Percentiles rank a stretch among this genome's conserved stretches.
These are phyloP conservation scores for Neolamprologus sp. DNA, from an alignment of 2,113 vertebrate species.

Conservation along the genomic window DNA sequence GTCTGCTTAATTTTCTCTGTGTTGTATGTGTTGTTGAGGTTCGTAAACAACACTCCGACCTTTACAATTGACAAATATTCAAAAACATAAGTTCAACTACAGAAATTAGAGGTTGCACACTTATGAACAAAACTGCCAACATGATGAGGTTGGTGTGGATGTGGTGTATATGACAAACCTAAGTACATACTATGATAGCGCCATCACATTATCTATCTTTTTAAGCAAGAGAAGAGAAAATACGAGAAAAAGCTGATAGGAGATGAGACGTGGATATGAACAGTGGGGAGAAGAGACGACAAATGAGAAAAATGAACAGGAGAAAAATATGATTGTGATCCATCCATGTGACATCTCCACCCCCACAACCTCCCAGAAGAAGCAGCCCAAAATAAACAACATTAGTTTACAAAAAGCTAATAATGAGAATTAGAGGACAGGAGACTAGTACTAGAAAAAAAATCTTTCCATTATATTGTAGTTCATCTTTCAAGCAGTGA, in stretches of 20 bases:
- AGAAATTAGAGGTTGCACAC: not conserved
- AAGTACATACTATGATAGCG: not conserved
- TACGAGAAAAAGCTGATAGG: not conserved
- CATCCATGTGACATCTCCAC: not conserved
- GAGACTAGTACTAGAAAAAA: not conserved
- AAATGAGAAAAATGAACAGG: not conserved
- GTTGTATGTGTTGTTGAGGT: not conserved
- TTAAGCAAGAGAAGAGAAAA: not conserved
- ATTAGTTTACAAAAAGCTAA: not conserved
- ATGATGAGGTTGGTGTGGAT: not conserved
- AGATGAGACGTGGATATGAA: not conserved
- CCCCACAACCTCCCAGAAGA: not conserved
- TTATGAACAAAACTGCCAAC: not conserved
- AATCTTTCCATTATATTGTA: not conserved
- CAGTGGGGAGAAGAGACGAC: not conserved
- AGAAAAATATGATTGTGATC: not conserved
- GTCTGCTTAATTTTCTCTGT: not conserved
- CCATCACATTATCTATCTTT: not conserved
- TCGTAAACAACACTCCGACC: not conserved
- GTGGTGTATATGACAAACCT: not conserved
- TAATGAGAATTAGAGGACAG: not conserved
- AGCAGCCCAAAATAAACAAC: not conserved
- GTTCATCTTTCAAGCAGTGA: slow-evolving; percentile 3
- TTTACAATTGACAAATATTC: not conserved
- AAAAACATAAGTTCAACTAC: not conserved